These are phyloP conservation scores for Triplophysa bombifrons DNA, from an alignment of 2,797 vertebrate genomes.

Conservation along the genomic window DNA sequence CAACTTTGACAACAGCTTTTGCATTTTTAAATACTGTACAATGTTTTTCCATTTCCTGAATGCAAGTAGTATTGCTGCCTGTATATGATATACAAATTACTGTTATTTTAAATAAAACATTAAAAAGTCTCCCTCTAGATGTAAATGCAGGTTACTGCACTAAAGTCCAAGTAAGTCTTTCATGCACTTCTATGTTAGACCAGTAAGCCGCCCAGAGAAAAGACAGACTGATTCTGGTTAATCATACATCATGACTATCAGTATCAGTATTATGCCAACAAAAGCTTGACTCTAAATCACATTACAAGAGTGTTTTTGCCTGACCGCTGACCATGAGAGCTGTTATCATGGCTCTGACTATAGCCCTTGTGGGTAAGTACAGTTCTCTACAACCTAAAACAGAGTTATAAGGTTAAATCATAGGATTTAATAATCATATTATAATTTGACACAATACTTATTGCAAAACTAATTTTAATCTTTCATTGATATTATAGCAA, in stretches of 20 bases:
- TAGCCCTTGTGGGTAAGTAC: slow-evolving; percentile 67
- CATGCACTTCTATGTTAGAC: background rate
- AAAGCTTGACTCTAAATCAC: slow-evolving; percentile 8
- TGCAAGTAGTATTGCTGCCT: too few relatives aligned
- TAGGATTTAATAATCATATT: background rate
- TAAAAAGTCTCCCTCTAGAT: background rate
- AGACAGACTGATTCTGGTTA: slow-evolving; percentile 35
- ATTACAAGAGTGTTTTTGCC: too few relatives aligned
- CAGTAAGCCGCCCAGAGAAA: background rate
- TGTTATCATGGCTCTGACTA: slow-evolving; percentile 59
- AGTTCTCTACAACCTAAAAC: background rate
- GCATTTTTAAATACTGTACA: too few relatives aligned
- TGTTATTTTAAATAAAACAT: background rate
- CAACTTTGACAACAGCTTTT: too few relatives aligned
- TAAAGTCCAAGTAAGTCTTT: slow-evolving; percentile 15
- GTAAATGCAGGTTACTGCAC: background rate
- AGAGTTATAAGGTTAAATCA: too few relatives aligned
- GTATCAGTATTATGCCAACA: slow-evolving; percentile 18
- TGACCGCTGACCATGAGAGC: slow-evolving; percentile 54
- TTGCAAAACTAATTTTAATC: background rate
- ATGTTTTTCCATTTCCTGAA: too few relatives aligned
- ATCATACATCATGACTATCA: slow-evolving; percentile 46
- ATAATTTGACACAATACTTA: background rate
- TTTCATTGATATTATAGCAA: slow-evolving; percentile 62
- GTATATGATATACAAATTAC: too few relatives aligned